phyloP scores from a whole-genome alignment of 2,797 vertebrate genomes.

The Pantherophis vulpinus region DNA sequence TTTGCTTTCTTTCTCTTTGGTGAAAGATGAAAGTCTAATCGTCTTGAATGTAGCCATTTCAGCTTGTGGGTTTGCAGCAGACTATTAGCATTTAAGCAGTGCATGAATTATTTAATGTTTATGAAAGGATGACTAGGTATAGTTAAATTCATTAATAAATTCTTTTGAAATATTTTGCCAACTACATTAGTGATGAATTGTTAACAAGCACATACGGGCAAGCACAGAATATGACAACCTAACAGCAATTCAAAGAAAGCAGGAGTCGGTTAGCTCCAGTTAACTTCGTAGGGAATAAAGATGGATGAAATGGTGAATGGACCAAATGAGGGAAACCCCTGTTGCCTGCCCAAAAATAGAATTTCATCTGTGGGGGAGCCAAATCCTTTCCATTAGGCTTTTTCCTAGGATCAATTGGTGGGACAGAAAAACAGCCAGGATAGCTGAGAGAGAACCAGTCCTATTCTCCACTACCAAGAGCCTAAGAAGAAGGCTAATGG shows the following conservation, averaged over 20 bases:
- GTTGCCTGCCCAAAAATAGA: neutral
- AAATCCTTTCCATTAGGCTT: neutral
- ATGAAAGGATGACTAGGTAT: slow-evolving; percentile 65
- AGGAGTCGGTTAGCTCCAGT: too few species aligned
- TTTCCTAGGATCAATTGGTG: neutral
- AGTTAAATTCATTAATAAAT: slow-evolving; percentile 59
- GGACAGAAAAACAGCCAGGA: neutral
- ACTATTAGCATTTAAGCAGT: slow-evolving; percentile 30
- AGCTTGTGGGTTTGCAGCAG: slow-evolving; percentile 52
- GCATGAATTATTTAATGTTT: slow-evolving; percentile 64
- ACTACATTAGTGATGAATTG: slow-evolving; percentile 50
- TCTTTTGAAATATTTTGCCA: slow-evolving; percentile 56
- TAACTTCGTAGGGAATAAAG: neutral
- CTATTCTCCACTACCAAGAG: neutral
- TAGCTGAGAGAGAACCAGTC: neutral
- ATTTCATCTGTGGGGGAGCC: neutral
- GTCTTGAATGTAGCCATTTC: slow-evolving; percentile 55
- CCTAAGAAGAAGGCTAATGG: neutral
- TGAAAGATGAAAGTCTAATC: slow-evolving; percentile 57
- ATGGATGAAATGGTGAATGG: neutral
- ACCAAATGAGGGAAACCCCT: neutral
- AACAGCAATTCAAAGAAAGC: neutral
- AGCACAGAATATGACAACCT: slow-evolving; percentile 24
- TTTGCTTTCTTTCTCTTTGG: slow-evolving; percentile 56
- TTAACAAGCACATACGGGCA: slow-evolving; percentile 45